Evolutionary conservation across 2,888 invertebrate genomes (phyloP).

Genomic region (Callyntrura sp.): DNA sequence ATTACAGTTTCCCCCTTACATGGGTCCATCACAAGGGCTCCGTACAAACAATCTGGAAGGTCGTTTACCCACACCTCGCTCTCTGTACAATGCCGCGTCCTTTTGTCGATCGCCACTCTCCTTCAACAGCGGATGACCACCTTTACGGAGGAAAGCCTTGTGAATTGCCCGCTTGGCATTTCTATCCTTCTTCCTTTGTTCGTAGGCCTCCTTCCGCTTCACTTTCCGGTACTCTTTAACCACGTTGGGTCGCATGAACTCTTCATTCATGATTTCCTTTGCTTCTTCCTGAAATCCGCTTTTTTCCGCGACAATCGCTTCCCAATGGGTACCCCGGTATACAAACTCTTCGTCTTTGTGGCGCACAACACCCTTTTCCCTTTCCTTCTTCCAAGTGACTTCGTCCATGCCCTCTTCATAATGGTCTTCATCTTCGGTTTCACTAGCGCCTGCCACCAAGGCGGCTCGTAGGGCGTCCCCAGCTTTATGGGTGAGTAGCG

Average conservation of each 20-base stretch:
- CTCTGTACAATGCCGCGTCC: constrained; percentile 65
- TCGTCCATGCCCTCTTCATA: constrained; percentile 61
- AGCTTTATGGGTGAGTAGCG: constrained; percentile 70
- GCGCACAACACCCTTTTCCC: constrained; percentile 44
- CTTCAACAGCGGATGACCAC: constrained; percentile 69
- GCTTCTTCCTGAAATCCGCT: constrained; percentile 64
- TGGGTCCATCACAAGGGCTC: constrained; percentile 72
- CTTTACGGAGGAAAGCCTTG: constrained; percentile 43
- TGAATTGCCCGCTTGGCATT: constrained; percentile 16
- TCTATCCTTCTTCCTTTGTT: constrained; percentile 47
- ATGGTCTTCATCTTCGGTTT: constrained; percentile 74
- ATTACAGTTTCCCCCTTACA: no score
- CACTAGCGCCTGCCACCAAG: constrained; percentile 70
- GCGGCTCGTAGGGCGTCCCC: constrained; percentile 73
- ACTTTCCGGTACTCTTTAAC: constrained; percentile 39
- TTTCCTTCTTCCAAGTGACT: constrained; percentile 15
- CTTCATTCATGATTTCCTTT: constrained; percentile 59
- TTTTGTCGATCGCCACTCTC: constrained; percentile 52
- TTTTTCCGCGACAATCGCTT: constrained; percentile 72
- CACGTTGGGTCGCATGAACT: constrained; percentile 53
- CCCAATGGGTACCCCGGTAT: constrained; percentile 76
- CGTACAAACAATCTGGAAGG: constrained; percentile 61
- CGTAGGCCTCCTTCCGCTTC: constrained; percentile 46
- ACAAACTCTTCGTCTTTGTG: constrained; percentile 74
- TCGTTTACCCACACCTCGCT: constrained; percentile 72